Conservation (phyloP, 2,113 vertebrate genomes). For the Sitta europaea region DNA sequence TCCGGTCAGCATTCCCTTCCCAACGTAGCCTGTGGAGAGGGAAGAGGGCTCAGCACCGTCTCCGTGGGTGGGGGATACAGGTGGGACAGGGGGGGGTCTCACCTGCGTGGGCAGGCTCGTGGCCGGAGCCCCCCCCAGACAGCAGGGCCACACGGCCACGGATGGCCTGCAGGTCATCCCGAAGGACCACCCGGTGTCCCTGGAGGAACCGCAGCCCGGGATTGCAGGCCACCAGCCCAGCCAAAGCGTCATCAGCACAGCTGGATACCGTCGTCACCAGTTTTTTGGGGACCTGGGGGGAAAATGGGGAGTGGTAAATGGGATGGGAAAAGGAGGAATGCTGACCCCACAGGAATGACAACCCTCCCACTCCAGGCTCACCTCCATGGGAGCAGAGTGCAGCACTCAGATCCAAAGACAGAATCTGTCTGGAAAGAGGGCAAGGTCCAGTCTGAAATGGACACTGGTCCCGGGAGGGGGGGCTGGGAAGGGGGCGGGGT, state of each 20-base stretch:
- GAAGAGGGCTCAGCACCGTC: accelerated
- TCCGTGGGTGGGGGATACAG: accelerated
- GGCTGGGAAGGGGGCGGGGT: neutral
- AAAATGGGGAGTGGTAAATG: neutral
- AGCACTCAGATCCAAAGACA: accelerated
- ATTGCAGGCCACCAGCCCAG: slow-evolving; percentile 78
- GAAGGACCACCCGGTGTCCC: slow-evolving; percentile 86
- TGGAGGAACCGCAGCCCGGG: slow-evolving; percentile 73
- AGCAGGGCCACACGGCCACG: slow-evolving; percentile 85
- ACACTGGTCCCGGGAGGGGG: neutral
- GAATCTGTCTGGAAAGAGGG: neutral
- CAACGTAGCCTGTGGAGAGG: slow-evolving; percentile 81
- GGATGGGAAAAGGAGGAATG: neutral
- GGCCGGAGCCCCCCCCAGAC: slow-evolving; percentile 91
- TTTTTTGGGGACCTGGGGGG: slow-evolving; percentile 77
- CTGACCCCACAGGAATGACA: neutral
- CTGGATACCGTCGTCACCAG: slow-evolving; percentile 76
- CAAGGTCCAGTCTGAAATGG: neutral
- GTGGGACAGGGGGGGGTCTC: neutral
- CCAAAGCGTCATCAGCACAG: slow-evolving; percentile 86
- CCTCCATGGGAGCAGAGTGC: neutral
- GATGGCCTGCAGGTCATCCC: slow-evolving; percentile 76
- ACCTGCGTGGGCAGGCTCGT: slow-evolving; percentile 93
- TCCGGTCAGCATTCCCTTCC: slow-evolving; percentile 90
- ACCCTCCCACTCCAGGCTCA: neutral